Conservation (phyloP, 2,797 vertebrate genomes). For the Heterohyrax brucei region DNA sequence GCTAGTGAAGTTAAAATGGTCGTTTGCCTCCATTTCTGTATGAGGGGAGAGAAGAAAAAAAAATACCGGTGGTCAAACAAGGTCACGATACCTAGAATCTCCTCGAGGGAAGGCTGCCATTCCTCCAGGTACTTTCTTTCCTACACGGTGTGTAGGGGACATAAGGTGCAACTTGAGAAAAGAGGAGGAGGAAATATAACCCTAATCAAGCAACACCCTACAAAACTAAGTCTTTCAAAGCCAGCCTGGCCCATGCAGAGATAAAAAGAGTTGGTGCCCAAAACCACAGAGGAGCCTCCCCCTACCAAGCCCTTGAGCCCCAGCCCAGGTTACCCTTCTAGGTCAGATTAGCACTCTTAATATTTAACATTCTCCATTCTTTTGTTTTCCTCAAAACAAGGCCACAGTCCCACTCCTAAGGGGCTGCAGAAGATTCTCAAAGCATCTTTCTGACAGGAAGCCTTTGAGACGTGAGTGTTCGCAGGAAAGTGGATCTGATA, state of each 20-base stretch:
- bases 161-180: neutral
- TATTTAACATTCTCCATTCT: conserved; percentile 53
- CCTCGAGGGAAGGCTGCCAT: neutral
- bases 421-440: conserved; percentile 36
- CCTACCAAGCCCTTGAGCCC: neutral
- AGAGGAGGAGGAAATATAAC: conserved; percentile 37
- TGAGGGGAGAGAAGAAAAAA: conserved; percentile 66
- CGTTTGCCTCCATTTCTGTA: conserved; percentile 98
- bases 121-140: conserved; percentile 33
- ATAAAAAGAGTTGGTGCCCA: conserved; percentile 1
- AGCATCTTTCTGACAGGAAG: conserved; percentile 42
- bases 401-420: neutral
- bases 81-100: conserved; percentile 45
- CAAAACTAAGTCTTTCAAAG: conserved; percentile 24
- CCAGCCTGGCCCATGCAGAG: neutral
- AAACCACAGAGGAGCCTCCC: neutral
- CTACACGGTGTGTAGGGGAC: neutral
- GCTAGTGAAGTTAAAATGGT: conserved; percentile 96
- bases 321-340: conserved; percentile 20
- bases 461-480: neutral
- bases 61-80: conserved; percentile 81
- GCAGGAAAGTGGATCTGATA: conserved; percentile 16
- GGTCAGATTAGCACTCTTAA: conserved; percentile 43
- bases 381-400: conserved; percentile 24
- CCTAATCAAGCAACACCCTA: neutral